Evolutionary conservation across 2,113 vertebrate species (phyloP).

Genomic region (Halichoeres trimaculatus): DNA sequence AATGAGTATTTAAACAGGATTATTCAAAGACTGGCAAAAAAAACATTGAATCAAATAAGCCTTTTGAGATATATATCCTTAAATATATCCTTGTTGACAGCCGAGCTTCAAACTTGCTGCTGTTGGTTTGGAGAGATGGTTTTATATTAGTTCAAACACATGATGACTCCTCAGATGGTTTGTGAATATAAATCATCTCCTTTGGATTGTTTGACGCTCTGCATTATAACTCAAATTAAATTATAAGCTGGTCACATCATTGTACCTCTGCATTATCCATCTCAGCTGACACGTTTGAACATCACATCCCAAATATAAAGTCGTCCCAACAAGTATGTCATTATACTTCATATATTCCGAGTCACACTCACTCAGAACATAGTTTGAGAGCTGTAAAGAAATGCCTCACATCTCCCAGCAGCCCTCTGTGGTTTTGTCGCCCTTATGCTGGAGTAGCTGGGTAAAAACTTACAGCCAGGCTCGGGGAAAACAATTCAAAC

Average conservation of each 20-base stretch:
- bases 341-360: no score
- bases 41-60: no score
- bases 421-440: slow-evolving; percentile 5
- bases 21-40: no score
- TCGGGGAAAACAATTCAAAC: slow-evolving; percentile 34
- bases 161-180: slow-evolving; percentile 15
- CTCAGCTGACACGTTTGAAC: background rate
- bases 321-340: background rate
- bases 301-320: slow-evolving; percentile 7
- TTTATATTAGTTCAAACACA: background rate
- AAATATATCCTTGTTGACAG: no score
- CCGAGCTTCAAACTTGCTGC: no score
- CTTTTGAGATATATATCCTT: no score
- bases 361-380: background rate
- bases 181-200: background rate
- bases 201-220: no score
- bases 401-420: background rate
- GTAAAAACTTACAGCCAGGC: slow-evolving; percentile 35
- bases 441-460: slow-evolving; percentile 25
- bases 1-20: no score
- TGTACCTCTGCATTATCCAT: background rate
- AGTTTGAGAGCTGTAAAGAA: background rate
- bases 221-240: slow-evolving; percentile 1
- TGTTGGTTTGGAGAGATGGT: no score
- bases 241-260: background rate